Base-by-base conservation (phyloP, 2,888 invertebrate species). In the Epinotia nisella region DNA sequence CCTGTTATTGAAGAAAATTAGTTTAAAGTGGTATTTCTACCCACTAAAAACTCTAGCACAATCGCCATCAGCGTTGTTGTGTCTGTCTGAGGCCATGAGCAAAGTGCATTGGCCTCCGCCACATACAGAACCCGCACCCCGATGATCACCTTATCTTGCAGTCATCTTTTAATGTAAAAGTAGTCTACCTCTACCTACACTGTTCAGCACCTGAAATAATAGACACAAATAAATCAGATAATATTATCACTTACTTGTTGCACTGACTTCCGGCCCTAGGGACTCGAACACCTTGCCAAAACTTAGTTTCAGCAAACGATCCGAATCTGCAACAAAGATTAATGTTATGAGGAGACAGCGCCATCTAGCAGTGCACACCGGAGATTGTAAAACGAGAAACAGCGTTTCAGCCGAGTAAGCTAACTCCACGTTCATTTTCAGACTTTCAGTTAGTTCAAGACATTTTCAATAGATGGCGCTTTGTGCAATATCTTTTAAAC, bases 211-310 rank as follows among this genome's bases (percentile, higher is more conserved):
- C 35, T 53, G 2, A 11, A 53, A 45, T 29, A 24, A 17, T 11
- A 35, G 4, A 21, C 11, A 51, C 13, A 21, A 17, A 13, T 11
- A 53, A 19, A n/a, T n/a, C n/a, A n/a, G n/a, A 15, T n/a, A 19
- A 24, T 35, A 24, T 35, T 75, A 74, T 66, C 76, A 95, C 96
- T 96, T 94, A 96, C 96, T 95, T 89, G 96, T 96, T 82, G 96
- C 96, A 91, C 96, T 96, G 82, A 96, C 96, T 94, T 95, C 96
- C 49, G 96, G 96, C 76, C 96, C 96, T 74, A 95, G 94, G 81
- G 95, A 95, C 82, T 95, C 94, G 85, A 90, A 94, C 51, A 91
- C 94, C 87, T 91, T 94, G 76, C 89, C 94, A 78, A 91, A 94
- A 86, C 94, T 94, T 74, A 94, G 78, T 80, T 92, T 94, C 74